phyloP scores from a whole-genome alignment of 2,113 vertebrate species.

The Plecturocebus donacophilus region DNA sequence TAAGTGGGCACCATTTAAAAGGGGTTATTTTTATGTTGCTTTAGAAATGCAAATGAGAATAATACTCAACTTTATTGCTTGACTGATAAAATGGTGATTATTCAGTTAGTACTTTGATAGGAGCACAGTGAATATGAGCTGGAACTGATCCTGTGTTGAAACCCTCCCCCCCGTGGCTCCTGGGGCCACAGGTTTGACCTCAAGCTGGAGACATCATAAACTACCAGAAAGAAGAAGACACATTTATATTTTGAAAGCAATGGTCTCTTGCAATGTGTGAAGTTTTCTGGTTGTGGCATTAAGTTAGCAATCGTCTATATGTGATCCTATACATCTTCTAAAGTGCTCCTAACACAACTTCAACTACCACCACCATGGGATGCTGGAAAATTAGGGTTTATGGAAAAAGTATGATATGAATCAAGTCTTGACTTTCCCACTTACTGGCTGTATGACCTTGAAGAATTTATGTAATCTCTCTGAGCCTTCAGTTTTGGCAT shows the following conservation, averaged over 20 bases:
- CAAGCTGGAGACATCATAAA: background rate
- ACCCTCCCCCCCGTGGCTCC: background rate
- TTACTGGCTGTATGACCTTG: background rate
- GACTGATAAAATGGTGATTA: conserved; percentile 57
- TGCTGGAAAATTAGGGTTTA: background rate
- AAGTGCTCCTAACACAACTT: background rate
- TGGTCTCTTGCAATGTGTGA: background rate
- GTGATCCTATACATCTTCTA: background rate
- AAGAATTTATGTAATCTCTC: background rate
- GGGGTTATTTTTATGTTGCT: conserved; percentile 74
- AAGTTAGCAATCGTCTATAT: background rate
- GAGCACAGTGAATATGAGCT: background rate
- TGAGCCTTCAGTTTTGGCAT: background rate
- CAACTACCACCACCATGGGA: background rate
- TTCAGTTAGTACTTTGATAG: conserved; percentile 50
- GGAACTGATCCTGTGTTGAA: background rate
- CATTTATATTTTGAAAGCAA: background rate
- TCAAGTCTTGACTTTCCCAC: background rate
- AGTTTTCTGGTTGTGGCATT: background rate
- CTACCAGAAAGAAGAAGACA: background rate
- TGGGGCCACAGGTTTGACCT: background rate
- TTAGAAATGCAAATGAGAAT: conserved; percentile 76
- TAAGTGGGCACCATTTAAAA: conserved; percentile 68
- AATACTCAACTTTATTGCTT: conserved; percentile 53
- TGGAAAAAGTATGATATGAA: background rate